Evolutionary conservation across 2,113 vertebrate genomes (phyloP).

Genomic region (Hemiscyllium ocellatum): DNA sequence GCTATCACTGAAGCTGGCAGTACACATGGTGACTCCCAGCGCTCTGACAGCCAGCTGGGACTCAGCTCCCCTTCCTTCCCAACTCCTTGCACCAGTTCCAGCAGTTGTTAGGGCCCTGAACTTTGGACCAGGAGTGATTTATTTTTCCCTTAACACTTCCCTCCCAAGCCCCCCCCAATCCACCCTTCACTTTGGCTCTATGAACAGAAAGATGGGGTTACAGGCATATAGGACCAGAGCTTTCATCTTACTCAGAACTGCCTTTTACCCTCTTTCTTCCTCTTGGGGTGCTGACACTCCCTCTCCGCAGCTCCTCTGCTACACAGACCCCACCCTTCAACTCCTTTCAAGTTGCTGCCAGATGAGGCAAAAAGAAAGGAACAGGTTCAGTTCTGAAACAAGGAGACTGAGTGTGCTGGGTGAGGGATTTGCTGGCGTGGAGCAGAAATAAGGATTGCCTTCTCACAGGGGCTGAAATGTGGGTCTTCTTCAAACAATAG

Average conservation of each 20-base stretch:
- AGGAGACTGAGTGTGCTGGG: not conserved
- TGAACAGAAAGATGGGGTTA: not conserved
- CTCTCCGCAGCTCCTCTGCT: not conserved
- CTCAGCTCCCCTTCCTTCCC: constrained; percentile 70
- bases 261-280: not conserved
- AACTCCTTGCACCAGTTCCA: constrained; percentile 77
- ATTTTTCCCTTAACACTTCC: not conserved
- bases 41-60: constrained; percentile 64
- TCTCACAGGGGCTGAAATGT: not conserved
- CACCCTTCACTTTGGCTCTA: not conserved
- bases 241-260: not conserved
- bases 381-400: not conserved
- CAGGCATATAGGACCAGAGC: not conserved
- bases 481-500: not conserved
- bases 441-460: not conserved
- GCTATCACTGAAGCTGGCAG: constrained; percentile 65
- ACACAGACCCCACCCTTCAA: too few relatives aligned
- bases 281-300: not conserved
- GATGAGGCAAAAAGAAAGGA: not conserved
- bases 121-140: not conserved
- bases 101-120: constrained; percentile 69
- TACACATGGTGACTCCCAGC: constrained; percentile 56
- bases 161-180: not conserved
- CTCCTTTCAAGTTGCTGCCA: not conserved
- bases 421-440: not conserved